phyloP scores from a whole-genome alignment of 2,797 vertebrate species.

The Acrocephalus scirpaceus region DNA sequence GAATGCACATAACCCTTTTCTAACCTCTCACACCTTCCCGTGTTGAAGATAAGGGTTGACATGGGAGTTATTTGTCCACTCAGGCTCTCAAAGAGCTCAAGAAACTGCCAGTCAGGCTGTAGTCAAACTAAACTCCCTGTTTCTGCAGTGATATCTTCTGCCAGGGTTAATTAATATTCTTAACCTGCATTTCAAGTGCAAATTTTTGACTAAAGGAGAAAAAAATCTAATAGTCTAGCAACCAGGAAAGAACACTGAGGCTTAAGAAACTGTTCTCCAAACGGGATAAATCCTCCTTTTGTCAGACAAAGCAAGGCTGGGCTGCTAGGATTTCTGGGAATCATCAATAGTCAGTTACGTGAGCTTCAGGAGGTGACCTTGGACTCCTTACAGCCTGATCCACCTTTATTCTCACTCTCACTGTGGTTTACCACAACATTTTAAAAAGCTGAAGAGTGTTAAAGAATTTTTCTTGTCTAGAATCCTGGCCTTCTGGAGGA shows the following conservation, averaged over 20 bases:
- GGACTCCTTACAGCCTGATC: not conserved
- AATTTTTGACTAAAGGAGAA: not conserved
- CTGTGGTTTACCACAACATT: constrained; percentile 2
- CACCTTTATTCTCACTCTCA: not conserved
- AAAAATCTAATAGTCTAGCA: not conserved
- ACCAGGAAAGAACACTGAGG: not conserved
- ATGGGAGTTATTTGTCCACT: constrained; percentile 34
- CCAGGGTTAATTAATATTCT: not conserved
- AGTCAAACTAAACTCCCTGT: not conserved
- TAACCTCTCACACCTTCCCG: constrained; percentile 10
- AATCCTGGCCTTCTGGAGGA: not conserved
- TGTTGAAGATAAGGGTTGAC: constrained; percentile 26
- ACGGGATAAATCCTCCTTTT: not conserved
- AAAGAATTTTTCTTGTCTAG: not conserved
- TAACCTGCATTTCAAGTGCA: not conserved
- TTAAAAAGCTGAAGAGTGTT: not conserved
- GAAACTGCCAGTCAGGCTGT: not conserved
- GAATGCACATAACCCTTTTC: constrained; percentile 47
- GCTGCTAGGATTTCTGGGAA: not conserved
- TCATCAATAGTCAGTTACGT: not conserved
- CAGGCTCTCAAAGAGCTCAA: not conserved
- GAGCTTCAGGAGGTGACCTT: not conserved
- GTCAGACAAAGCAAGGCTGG: not conserved
- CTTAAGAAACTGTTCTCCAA: not conserved
- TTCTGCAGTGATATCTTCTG: not conserved